Base-by-base conservation (phyloP, 1,140 invertebrate genomes). In the Antheraea pernyi region DNA sequence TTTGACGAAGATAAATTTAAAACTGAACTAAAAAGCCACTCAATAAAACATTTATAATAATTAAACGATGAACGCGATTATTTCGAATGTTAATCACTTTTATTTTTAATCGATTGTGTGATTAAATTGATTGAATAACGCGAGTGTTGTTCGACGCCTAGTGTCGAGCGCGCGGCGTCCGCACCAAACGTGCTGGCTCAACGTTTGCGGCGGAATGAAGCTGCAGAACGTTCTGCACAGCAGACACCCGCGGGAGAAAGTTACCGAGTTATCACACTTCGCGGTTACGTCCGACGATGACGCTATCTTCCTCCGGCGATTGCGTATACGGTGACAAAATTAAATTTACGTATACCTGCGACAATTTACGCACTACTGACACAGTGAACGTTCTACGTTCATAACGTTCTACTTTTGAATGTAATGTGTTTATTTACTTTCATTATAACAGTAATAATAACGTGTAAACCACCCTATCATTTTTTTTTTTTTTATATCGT, bases 311-410 rank as follows among this genome's bases (percentile, higher is more conserved):
- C 75, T 75, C 71, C 67, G 58, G 59, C 80, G 83, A 83, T 91
- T 91, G 89, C 89, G 89, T 91, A 82, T 88, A 77, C 85, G 81
- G 77, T 84, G 88, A 89, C 87, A 89, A 88, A 82, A 89, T 84
- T 83, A 73, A 83, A 84, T 86, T 89, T 84, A 84, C 77, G 81
- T 77, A 75, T 82, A 79, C 77, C 78, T 71, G 69, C 76, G 74
- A 75, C 74, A 69, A 75, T 82, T 79, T 68, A 72, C 79, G 84
- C 80, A 77, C 87, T 76, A 89, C 89, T 89, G 87, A 89, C 89
- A 91, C 84, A 77, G 80, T 91, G 79, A 84, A 79, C 82, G 76
- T 71, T 59, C 73, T 70, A 64, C 68, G 42, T 80, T 77, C 75
- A 67, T 65, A 63, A 72, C 78, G 79, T 74, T 78, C 83, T 80